Base-by-base conservation (phyloP, 2,888 invertebrate genomes). In the Pandemis cinnamomeana region DNA sequence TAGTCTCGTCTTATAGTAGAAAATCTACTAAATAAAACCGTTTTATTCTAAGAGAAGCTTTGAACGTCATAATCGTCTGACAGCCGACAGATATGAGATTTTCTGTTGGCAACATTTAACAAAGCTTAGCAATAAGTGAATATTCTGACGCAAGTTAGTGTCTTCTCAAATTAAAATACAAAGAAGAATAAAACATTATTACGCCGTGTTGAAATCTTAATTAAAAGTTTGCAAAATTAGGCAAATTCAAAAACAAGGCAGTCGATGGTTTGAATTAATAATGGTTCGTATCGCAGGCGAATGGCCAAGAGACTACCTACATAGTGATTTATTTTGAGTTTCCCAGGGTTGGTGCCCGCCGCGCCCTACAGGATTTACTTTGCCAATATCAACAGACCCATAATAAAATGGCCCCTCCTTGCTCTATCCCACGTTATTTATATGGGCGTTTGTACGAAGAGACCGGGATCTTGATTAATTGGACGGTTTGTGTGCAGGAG, bases 261-360 rank as follows among this genome's bases (percentile, higher is more conserved):
- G 84, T 84, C 80, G 78, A 77, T 82, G 77, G 80, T 79, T 72
- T 77, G 78, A 78, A 77, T 78, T 80, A 77, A 78, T 78, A 36
- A 80, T 76, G 80, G 83, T 79, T 81, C 83, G 82, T 81, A 84
- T 80, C 82, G 82, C 86, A 88, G 90, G 89, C 89, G 88, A 91
- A 90, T 80, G 87, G 83, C 84, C 87, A 81, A 81, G 53, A 53
- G 82, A 83, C 87, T 85, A 83, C 84, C 78, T 80, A 81, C 78
- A 80, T 83, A 81, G 83, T 87, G 88, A 91, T 91, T 90, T 91
- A 90, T 90, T 36, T 87, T 86, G 83, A 79, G 84, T 84, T 88
- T 81, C 86, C 85, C 79, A 53, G 80, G 78, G 80, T 79, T 80
- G 80, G 76, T 78, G 81, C 76, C 77, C 80, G 79, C 78, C 77